Base-by-base conservation (phyloP, 2,113 vertebrate genomes). In the Otis tarda region DNA sequence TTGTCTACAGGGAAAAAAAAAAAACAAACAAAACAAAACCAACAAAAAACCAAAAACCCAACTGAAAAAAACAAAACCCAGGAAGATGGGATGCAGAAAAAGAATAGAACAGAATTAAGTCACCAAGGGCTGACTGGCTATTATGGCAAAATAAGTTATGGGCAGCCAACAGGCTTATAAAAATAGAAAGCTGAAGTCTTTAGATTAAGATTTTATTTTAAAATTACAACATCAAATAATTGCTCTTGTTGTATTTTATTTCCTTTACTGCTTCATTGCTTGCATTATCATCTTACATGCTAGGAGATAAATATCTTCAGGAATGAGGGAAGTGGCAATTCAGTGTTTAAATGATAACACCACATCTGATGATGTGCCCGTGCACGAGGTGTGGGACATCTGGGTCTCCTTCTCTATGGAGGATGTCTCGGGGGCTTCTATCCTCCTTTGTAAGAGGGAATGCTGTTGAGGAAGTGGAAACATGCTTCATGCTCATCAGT, bases 1-100 rank as follows among this genome's bases (percentile, higher is more conserved):
- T 95, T 96, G 83, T 96, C 74, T 94, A 83, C 92, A 45, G 63
- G 31, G 70, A 94, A 93, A 64, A 59, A 28, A 24, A 53, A 94
- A 93, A 64, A 59, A 28, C 13, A 53, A 53, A 49, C 47, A 22
- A 22, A 49, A 49, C 47, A 49, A 52, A 21, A 7, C n/a, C 30
- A 35, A 27, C 5, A 78, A 55, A 23, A 59, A 59, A 27, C 7
- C 37, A 37, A 49, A 49, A 52, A 12, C 50, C 50, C 7, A 43
- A 43, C 14, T 9, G 52, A 0, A 63, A 43, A 70, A 69, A 27
- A 5, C 1, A 68, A 92, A 88, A 90, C 13, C 11, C 37, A 70
- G 15, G 37, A 93, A 94, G 82, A 88, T 49, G 11, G 14, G 52
- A 89, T 83, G 87, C 17, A 90, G 45, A 47, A 87, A 41, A 93